Percentiles rank a stretch among this genome's conserved stretches.
Conservation (phyloP, 1,140 invertebrate species). For the Pomacea maculata region DNA sequence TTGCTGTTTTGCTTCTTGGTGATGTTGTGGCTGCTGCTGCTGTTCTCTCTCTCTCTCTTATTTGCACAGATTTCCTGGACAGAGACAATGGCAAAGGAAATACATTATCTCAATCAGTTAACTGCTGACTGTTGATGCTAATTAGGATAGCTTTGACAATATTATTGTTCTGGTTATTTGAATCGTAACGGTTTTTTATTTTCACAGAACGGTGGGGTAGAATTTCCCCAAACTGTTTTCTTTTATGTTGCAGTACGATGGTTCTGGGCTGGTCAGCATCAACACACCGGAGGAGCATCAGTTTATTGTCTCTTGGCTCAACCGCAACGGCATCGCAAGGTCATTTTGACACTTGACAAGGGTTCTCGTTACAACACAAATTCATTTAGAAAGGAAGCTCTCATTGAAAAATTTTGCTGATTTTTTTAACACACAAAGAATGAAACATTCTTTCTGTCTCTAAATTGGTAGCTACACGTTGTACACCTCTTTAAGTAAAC, state of each 20-base stretch:
- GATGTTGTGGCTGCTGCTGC: background rate
- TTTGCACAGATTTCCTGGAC: background rate
- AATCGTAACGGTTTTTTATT: too few relatives aligned
- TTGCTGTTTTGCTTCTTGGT: too few relatives aligned
- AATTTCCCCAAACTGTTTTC: too few relatives aligned
- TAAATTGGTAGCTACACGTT: background rate
- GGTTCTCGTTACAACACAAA: too few relatives aligned
- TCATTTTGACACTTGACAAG: conserved; percentile 2
- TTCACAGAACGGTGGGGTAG: too few relatives aligned
- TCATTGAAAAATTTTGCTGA: background rate
- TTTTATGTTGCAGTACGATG: conserved; percentile 30
- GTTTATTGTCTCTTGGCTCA: conserved; percentile 41
- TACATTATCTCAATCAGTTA: background rate
- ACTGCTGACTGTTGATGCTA: too few relatives aligned
- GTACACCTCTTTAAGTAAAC: background rate
- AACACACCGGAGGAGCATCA: conserved; percentile 32
- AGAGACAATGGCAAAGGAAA: background rate
- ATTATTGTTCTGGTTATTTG: too few relatives aligned
- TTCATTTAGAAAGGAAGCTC: background rate
- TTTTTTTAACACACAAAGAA: background rate
- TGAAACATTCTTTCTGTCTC: background rate
- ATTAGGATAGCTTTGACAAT: too few relatives aligned
- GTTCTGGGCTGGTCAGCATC: conserved; percentile 35
- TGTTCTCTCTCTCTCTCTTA: background rate
- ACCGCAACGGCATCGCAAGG: conserved; percentile 28